Evolutionary conservation across 2,888 invertebrate genomes (phyloP).

Genomic region (Keiferia lycopersicella): DNA sequence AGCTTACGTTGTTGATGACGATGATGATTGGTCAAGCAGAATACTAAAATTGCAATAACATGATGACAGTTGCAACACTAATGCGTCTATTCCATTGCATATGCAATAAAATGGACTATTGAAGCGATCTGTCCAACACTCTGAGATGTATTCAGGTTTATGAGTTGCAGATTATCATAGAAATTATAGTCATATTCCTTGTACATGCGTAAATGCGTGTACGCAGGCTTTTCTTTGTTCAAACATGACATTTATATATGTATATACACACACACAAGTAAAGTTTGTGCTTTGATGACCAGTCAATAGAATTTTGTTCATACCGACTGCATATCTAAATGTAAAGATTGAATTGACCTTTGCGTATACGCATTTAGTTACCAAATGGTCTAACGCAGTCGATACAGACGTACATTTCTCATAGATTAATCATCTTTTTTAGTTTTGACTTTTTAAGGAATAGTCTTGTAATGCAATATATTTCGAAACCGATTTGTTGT

Average conservation of each 20-base stretch:
- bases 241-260: background rate
- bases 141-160: background rate
- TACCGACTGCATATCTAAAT: background rate
- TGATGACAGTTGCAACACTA: conserved; percentile 3
- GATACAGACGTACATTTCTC: too few relatives aligned
- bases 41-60: conserved; percentile 5
- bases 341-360: too few relatives aligned
- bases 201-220: background rate
- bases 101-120: conserved; percentile 2
- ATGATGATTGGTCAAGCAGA: background rate
- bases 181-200: conserved; percentile 1
- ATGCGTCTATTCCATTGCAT: background rate
- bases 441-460: background rate
- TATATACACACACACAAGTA: background rate
- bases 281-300: background rate
- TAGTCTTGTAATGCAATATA: background rate
- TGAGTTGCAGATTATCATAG: conserved; percentile 6
- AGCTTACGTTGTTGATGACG: background rate
- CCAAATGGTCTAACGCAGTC: too few relatives aligned
- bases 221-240: conserved; percentile 1
- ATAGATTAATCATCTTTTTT: too few relatives aligned
- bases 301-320: background rate
- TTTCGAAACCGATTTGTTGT: background rate
- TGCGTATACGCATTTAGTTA: too few relatives aligned
- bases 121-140: background rate